Percentiles rank a stretch among this genome's conserved stretches.
Evolutionary conservation across 2,888 invertebrate species (phyloP).

Genomic region (Neoaliturus tenellus): DNA sequence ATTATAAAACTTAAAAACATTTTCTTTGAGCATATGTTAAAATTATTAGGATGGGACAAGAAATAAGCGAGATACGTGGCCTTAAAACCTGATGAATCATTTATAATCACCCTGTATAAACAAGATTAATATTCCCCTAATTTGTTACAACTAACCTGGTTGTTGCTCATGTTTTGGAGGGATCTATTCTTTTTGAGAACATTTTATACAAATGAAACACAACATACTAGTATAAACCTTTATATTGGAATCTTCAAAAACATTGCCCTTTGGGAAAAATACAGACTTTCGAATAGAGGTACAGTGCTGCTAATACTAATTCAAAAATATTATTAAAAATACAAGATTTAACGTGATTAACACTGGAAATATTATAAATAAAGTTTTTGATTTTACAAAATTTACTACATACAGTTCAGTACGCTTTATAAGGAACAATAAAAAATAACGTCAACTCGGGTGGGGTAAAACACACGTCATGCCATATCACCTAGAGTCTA

Average conservation of each 20-base stretch:
- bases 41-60: no score
- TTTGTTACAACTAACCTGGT: no score
- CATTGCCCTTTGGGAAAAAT: conserved; percentile 35
- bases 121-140: no score
- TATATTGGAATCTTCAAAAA: conserved; percentile 38
- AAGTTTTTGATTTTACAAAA: conserved; percentile 20
- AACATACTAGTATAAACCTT: conserved; percentile 26
- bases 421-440: not conserved
- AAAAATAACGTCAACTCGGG: not conserved
- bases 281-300: conserved; percentile 24
- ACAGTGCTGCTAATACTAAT: conserved; percentile 16
- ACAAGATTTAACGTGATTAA: not conserved
- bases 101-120: no score
- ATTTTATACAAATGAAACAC: conserved; percentile 3
- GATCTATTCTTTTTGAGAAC: no score
- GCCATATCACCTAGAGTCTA: not conserved
- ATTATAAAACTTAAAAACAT: no score
- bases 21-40: no score
- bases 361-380: conserved; percentile 4
- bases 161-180: no score
- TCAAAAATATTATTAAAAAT: not conserved
- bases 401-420: conserved; percentile 22
- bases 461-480: not conserved
- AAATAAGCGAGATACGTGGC: no score
- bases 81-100: no score